These are phyloP conservation scores for Hemibagrus wyckioides DNA, from an alignment of 2,113 vertebrate genomes.

Conservation along the genomic window DNA sequence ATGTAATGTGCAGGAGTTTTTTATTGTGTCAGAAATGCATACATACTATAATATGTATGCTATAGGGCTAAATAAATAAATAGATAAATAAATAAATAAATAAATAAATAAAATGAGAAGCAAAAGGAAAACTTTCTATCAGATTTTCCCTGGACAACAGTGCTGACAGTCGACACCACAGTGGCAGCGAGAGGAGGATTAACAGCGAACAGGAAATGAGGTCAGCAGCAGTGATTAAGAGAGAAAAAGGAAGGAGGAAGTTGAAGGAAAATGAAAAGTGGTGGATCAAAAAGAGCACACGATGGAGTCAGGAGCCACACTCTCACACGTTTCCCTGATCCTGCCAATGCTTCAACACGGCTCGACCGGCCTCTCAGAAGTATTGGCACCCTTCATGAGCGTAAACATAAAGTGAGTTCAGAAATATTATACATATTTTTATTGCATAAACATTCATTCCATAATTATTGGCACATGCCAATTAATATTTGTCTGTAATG, in stretches of 20 bases:
- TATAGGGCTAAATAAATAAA: neutral
- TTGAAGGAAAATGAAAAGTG: slow-evolving; percentile 7
- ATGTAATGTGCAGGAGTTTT: neutral
- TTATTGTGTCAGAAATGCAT: neutral
- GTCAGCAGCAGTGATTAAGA: slow-evolving; percentile 46
- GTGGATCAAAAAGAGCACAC: neutral
- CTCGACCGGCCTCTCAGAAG: neutral
- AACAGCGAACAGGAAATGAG: slow-evolving; percentile 26
- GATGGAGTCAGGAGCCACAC: slow-evolving; percentile 21
- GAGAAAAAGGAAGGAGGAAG: slow-evolving; percentile 37
- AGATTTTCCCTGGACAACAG: slow-evolving; percentile 68
- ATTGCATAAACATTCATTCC: neutral
- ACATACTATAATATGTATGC: slow-evolving; percentile 2
- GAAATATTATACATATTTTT: neutral
- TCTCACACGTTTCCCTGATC: neutral
- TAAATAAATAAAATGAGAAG: neutral
- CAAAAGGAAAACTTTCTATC: neutral
- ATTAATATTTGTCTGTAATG: neutral
- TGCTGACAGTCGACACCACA: slow-evolving; percentile 76
- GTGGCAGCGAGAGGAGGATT: neutral
- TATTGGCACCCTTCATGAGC: neutral
- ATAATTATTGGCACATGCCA: neutral
- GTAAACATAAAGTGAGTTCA: neutral
- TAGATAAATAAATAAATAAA: neutral
- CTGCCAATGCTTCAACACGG: neutral